These are phyloP conservation scores for Momotus momota DNA, from an alignment of 2,797 vertebrate genomes.

Conservation along the genomic window DNA sequence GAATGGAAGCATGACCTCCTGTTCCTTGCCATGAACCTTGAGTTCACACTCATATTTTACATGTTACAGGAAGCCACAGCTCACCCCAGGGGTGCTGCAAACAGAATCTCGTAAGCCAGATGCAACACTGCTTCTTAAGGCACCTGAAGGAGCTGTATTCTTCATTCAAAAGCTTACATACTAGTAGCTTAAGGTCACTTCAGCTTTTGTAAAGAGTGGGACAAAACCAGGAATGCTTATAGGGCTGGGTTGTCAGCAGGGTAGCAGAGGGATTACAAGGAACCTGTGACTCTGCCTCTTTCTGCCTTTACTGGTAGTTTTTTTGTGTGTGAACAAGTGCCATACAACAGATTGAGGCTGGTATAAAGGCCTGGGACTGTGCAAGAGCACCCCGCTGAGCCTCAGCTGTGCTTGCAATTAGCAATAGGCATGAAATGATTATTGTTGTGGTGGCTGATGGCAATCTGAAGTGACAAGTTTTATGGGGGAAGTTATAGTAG, in stretches of 20 bases:
- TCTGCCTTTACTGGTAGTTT: slow-evolving; percentile 95
- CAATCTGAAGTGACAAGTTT: slow-evolving; percentile 98
- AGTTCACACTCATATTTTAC: slow-evolving; percentile 97
- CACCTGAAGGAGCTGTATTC: slow-evolving; percentile 88
- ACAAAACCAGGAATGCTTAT: slow-evolving; percentile 94
- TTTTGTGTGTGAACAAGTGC: slow-evolving; percentile 87
- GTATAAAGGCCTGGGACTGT: slow-evolving; percentile 88
- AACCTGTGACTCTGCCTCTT: slow-evolving; percentile 99
- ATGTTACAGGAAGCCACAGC: slow-evolving; percentile 93
- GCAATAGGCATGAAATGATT: slow-evolving; percentile 98
- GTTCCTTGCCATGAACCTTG: slow-evolving; percentile 88
- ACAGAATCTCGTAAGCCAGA: slow-evolving; percentile 90
- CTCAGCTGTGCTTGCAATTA: slow-evolving; percentile 99
- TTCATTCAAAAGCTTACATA: slow-evolving; percentile 84
- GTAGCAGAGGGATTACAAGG: slow-evolving; percentile 96
- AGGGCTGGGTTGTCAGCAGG: slow-evolving; percentile 89
- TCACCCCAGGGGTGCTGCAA: slow-evolving; percentile 91
- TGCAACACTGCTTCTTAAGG: slow-evolving; percentile 85
- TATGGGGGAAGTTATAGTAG: slow-evolving; percentile 89
- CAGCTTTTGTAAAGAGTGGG: slow-evolving; percentile 87
- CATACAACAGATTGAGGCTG: slow-evolving; percentile 89
- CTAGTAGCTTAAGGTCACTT: slow-evolving; percentile 87
- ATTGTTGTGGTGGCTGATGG: slow-evolving; percentile 96
- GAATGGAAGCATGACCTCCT: slow-evolving; percentile 95
- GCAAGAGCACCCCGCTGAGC: slow-evolving; percentile 92